phyloP scores from a whole-genome alignment of 2,113 vertebrate species.

The Scolopax mira region DNA sequence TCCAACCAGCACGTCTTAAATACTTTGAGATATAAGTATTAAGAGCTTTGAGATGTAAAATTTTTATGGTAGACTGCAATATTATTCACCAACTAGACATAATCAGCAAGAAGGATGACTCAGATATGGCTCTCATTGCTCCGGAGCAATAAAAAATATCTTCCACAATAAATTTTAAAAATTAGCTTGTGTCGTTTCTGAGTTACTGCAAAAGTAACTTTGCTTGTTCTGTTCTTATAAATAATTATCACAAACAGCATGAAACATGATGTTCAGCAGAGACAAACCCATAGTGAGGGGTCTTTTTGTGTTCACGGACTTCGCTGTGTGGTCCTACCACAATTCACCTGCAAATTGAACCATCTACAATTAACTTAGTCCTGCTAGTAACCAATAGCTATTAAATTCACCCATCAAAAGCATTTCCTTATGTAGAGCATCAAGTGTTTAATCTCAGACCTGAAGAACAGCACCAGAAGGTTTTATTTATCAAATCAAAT shows the following conservation, averaged over 20 bases:
- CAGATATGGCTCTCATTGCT: slow-evolving; percentile 1
- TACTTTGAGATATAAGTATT: not conserved
- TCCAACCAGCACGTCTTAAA: not conserved
- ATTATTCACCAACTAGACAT: slow-evolving; percentile 21
- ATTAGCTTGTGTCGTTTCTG: slow-evolving; percentile 12
- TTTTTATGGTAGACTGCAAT: not conserved
- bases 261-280: not conserved
- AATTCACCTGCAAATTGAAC: slow-evolving; percentile 17
- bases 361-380: slow-evolving; percentile 27
- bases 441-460: slow-evolving; percentile 44
- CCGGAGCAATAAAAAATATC: slow-evolving; percentile 25
- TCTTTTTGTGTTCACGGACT: not conserved
- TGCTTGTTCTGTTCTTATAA: slow-evolving; percentile 41
- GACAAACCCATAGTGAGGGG: not conserved
- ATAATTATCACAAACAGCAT: slow-evolving; percentile 40
- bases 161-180: slow-evolving; percentile 40
- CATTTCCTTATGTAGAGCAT: slow-evolving; percentile 23
- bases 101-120: slow-evolving; percentile 39
- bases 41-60: not conserved
- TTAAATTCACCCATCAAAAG: slow-evolving; percentile 7
- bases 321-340: not conserved
- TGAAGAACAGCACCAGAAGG: slow-evolving; percentile 34
- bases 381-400: not conserved
- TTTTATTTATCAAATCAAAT: slow-evolving; percentile 67
- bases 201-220: slow-evolving; percentile 36